Evolutionary conservation across 2,113 vertebrate genomes (phyloP).

Genomic region (Stegostoma tigrinum): DNA sequence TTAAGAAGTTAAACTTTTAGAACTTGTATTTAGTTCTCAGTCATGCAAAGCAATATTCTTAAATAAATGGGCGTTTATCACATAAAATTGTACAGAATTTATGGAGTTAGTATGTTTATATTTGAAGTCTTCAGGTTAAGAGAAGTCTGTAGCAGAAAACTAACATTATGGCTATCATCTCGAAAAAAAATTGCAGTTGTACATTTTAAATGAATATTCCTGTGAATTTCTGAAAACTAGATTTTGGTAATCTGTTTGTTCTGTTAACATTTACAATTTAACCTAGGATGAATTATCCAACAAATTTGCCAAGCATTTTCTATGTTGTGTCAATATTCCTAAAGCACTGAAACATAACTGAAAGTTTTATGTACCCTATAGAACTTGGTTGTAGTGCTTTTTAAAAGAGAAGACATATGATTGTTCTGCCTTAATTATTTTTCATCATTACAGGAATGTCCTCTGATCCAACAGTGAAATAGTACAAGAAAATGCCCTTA

Average conservation of each 20-base stretch:
- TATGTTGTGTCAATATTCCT: background rate
- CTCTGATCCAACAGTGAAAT: background rate
- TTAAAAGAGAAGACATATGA: background rate
- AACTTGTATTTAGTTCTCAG: background rate
- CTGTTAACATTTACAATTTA: background rate
- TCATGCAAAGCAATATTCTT: background rate
- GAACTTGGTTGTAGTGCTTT: background rate
- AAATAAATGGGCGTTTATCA: background rate
- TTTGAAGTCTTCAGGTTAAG: background rate
- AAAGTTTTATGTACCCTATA: background rate
- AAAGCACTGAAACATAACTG: constrained; percentile 2
- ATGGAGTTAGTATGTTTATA: background rate
- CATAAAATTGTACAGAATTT: background rate
- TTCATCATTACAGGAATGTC: background rate
- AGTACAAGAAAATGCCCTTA: background rate
- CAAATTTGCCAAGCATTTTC: background rate
- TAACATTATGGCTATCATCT: background rate
- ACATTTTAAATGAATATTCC: background rate
- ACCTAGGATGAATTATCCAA: background rate
- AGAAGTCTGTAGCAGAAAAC: background rate
- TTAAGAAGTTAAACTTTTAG: background rate
- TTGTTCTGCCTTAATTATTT: background rate
- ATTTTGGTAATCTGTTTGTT: background rate
- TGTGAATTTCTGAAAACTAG: background rate
- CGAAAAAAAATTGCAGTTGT: background rate